Evolutionary conservation across 2,797 vertebrate genomes (phyloP), one percentile per base, ranked within the genome.

Genomic region (Austrolebias charrua): DNA sequence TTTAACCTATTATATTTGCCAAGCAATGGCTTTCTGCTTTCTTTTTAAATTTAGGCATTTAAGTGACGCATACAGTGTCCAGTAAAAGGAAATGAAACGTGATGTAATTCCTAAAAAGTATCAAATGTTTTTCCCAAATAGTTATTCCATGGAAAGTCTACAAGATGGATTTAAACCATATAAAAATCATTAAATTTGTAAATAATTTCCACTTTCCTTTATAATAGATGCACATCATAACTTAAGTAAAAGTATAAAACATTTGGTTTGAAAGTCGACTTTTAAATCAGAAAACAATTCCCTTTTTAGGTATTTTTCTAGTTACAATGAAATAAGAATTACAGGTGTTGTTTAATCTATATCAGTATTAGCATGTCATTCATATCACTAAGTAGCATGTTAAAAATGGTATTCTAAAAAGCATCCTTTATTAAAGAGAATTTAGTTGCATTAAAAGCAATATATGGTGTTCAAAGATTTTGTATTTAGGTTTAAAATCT

Each of bases 21-120:
- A 42, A 58, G 49, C 16, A 47, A 20, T 60, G 55, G 63, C 16
- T 18, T 10, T 33, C 42, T 61, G 20, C 13, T 61, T n/a, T n/a
- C 28, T 42, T 57, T 60, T 47, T 24, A 10, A 47, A 68, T 67
- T 57, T 29, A 15, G 7, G n/a, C 33, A 51, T 63, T 69, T 54
- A 8, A 15, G 20, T 47, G 28, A 53, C 10, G 35, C 47, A 50
- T 50, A 29, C 28, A 19, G n/a, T 33, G 67, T 59, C 8, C 16
- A 65, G 20, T 7, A 53, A 28, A 3, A 16, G 18, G 42, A 49
- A 12, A 4, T 47, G 18, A 18, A 43, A 49, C 9, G 42, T 46
- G 9, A 50, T 42, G 33, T 8, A 0, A 45, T 35, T 6, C 9
- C 31, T 1, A 28, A 46, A 57, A 12, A 19, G 16, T 4, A 40